These are phyloP conservation scores for Sesamia inferens DNA, from an alignment of 2,888 invertebrate species.

Conservation along the genomic window DNA sequence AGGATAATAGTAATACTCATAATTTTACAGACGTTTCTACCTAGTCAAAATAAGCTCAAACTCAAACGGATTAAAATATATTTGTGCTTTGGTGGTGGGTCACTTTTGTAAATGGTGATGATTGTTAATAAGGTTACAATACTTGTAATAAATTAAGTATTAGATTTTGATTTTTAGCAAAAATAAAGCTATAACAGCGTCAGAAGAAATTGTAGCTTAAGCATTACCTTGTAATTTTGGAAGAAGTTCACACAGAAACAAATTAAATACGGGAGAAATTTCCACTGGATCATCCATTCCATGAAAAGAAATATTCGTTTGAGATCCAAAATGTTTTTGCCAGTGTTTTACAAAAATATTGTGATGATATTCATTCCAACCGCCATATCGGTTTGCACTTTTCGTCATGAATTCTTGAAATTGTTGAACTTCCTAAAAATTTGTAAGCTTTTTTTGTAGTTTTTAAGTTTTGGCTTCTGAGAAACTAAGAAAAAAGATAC, in stretches of 20 bases:
- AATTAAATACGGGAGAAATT: slow-evolving; percentile 47
- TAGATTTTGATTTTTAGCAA: background rate
- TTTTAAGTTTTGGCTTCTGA: background rate
- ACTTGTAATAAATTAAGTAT: background rate
- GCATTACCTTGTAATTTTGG: slow-evolving; percentile 75
- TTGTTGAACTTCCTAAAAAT: slow-evolving; percentile 86
- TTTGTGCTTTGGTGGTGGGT: background rate
- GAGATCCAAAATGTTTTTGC: slow-evolving; percentile 74
- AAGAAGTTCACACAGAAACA: slow-evolving; percentile 71
- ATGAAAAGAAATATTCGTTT: slow-evolving; percentile 29
- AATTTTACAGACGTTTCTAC: background rate
- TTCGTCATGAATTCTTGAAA: slow-evolving; percentile 88
- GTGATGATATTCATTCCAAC: slow-evolving; percentile 90
- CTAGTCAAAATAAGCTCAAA: background rate
- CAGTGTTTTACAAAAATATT: slow-evolving; percentile 86
- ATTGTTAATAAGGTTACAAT: background rate
- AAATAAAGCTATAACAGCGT: background rate
- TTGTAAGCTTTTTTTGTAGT: background rate
- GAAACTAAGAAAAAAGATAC: background rate
- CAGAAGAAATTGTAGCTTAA: background rate
- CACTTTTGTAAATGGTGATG: background rate
- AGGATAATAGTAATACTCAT: slow-evolving; percentile 3
- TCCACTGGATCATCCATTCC: slow-evolving; percentile 39
- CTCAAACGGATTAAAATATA: background rate
- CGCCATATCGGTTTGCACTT: slow-evolving; percentile 88